Base-by-base conservation (phyloP, 2,113 vertebrate species). In the Orycteropus afer region DNA sequence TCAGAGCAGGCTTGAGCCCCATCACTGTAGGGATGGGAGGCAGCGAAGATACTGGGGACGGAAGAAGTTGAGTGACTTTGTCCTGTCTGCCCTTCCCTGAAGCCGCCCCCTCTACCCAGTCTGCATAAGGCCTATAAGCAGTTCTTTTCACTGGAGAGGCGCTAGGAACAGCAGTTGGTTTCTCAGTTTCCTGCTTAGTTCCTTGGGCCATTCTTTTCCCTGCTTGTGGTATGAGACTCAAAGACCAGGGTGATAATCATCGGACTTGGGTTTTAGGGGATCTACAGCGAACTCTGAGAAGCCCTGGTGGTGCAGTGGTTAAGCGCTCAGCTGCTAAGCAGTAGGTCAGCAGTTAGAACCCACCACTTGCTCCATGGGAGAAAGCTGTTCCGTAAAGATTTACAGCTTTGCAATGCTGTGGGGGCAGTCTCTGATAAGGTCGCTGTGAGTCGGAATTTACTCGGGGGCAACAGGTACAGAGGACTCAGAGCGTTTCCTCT, bases 1-100 rank as follows among this genome's bases (percentile, higher is more conserved):
- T 96, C 93, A 94, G 55, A 86, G 57, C 29, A 0, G 55, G 5
- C 45, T 49, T 85, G 86, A 91, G 84, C 93, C 83, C 45, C 74
- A n/a, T 74, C 88, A 12, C 84, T 51, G 25, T 32, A 45, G 65
- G 49, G 80, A 55, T 88, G 82, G 57, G 65, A 65, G 53, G 55
- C 69, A 37, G 51, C 13, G 51, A 91, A 91, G 83, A 93, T 27
- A 23, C 7, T 0, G 59, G 74, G 51, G 25, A 77, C 61, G 53
- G 59, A 57, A 87, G 79, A 78, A 76, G 73, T 15, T 18, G 85
- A 71, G 49, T 59, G 40, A 51, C 81, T 69, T 15, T 3, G 76
- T 17, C 42, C 67, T 17, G 4, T 18, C n/a, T 59, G 6, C 45
- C 49, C 73, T 61, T 34, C 37, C 55, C 32, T 7, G 27, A 34